phyloP scores from a whole-genome alignment of 2,888 invertebrate species.

The Caenorhabditis drosophilae region DNA sequence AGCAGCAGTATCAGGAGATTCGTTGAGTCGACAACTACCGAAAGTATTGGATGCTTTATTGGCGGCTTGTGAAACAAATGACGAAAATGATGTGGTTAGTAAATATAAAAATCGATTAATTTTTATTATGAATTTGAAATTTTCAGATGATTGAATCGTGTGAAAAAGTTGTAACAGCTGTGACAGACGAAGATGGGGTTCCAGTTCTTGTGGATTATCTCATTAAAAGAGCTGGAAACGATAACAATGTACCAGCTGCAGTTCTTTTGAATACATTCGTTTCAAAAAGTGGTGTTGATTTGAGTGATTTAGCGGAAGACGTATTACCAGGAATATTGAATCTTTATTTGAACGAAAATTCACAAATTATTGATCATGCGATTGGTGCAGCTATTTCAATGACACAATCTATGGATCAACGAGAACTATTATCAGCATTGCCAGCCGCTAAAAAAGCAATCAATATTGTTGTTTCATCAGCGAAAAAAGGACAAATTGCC shows the following conservation, averaged over 20 bases:
- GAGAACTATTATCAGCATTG: constrained; percentile 15
- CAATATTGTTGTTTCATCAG: constrained; percentile 33
- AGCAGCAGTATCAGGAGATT: constrained; percentile 88
- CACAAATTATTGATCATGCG: constrained; percentile 82
- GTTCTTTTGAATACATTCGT: constrained; percentile 54
- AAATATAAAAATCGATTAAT: not conserved
- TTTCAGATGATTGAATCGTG: constrained; percentile 54
- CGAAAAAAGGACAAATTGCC: constrained; percentile 46
- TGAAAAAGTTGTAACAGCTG: constrained; percentile 81
- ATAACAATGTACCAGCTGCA: constrained; percentile 84
- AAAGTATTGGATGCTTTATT: constrained; percentile 91
- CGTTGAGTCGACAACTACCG: constrained; percentile 85
- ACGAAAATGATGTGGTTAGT: constrained; percentile 46
- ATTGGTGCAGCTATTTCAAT: constrained; percentile 91
- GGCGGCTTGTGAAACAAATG: constrained; percentile 47
- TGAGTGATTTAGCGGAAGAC: constrained; percentile 41
- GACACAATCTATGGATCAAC: constrained; percentile 75
- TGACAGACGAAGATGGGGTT: constrained; percentile 82
- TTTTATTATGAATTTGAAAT: not conserved
- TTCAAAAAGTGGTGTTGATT: constrained; percentile 43
- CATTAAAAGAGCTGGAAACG: constrained; percentile 77
- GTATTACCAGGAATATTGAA: constrained; percentile 52
- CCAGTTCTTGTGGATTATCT: constrained; percentile 86
- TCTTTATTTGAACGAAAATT: constrained; percentile 81
- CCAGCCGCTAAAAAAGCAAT: constrained; percentile 41